Conservation (phyloP, 2,113 vertebrate genomes). For the Microcebus jonahi region DNA sequence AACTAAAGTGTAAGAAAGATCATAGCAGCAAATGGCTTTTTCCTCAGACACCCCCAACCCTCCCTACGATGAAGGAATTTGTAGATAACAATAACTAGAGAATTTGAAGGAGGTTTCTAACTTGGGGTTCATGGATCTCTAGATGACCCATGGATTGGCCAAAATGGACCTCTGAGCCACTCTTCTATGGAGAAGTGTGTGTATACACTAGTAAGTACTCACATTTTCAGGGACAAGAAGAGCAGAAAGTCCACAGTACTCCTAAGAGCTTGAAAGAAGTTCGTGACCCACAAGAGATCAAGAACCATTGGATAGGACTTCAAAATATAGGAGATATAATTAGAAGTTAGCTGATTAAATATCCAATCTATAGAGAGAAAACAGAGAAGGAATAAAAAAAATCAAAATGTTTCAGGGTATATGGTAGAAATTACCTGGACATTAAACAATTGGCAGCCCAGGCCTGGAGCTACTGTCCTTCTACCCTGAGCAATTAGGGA, state of each 20-base stretch:
- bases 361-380: neutral
- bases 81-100: neutral
- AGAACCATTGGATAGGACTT: neutral
- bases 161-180: neutral
- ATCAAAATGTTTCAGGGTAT: neutral
- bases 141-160: neutral
- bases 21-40: neutral
- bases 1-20: neutral
- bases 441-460: too few species aligned
- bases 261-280: neutral
- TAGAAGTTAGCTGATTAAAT: neutral
- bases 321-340: neutral
- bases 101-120: neutral
- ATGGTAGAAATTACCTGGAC: neutral
- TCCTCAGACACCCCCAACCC: neutral
- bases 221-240: neutral
- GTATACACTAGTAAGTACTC: too few species aligned
- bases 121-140: neutral
- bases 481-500: neutral
- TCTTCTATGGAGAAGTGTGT: neutral
- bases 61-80: neutral
- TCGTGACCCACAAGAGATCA: neutral
- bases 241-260: rapidly evolving
- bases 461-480: too few species aligned
- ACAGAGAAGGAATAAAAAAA: neutral